Conservation (phyloP, 2,888 invertebrate species). For the Diarsia rubi region DNA sequence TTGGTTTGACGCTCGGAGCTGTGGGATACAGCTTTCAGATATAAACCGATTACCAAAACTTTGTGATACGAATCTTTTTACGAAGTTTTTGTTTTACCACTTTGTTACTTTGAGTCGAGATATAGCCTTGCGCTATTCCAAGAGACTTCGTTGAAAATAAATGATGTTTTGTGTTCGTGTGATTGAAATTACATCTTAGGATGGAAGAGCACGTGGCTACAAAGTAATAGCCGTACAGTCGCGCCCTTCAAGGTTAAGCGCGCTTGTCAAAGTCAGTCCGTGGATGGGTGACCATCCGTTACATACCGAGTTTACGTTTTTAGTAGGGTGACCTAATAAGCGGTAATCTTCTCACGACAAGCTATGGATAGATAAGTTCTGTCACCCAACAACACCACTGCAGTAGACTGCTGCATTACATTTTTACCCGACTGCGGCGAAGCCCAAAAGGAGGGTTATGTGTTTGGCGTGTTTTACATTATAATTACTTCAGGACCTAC, state of each 20-base stretch:
- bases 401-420: not conserved
- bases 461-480: too few species aligned
- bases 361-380: not conserved
- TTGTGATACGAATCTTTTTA: conserved; percentile 44
- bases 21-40: conserved; percentile 44
- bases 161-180: not conserved
- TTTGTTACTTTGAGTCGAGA: conserved; percentile 23
- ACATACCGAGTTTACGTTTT: too few species aligned
- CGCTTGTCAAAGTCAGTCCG: too few species aligned
- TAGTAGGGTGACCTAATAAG: too few species aligned
- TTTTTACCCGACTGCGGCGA: too few species aligned
- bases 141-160: not conserved
- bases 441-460: too few species aligned
- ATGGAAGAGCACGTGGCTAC: too few species aligned
- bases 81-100: conserved; percentile 37
- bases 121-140: not conserved
- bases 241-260: too few species aligned
- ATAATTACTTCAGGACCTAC: not conserved
- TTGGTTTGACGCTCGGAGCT: conserved; percentile 50
- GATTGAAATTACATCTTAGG: not conserved
- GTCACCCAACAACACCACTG: not conserved
- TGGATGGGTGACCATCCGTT: too few species aligned
- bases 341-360: not conserved
- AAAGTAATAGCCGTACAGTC: too few species aligned
- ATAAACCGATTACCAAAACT: conserved; percentile 55